phyloP scores from a whole-genome alignment of 1,140 invertebrate genomes.

The Pectinophora gossypiella region DNA sequence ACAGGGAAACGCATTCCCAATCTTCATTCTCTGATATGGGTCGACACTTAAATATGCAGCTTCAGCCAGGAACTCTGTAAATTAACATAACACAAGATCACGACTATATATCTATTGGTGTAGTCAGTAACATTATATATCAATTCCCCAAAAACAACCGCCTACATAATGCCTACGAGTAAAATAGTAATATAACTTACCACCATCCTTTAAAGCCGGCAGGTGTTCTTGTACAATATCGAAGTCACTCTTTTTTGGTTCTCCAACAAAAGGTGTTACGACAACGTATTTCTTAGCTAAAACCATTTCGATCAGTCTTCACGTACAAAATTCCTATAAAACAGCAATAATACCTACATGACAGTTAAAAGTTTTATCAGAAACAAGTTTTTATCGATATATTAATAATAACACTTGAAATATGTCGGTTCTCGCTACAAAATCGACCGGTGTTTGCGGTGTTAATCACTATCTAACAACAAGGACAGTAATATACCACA shows the following conservation, averaged over 20 bases:
- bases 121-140: background rate
- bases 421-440: too few relatives aligned
- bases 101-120: too few relatives aligned
- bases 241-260: slow-evolving; percentile 70
- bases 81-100: background rate
- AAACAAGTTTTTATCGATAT: too few relatives aligned
- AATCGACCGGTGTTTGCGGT: too few relatives aligned
- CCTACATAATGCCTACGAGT: background rate
- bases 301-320: too few relatives aligned
- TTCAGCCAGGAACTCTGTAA: slow-evolving; percentile 65
- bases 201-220: slow-evolving; percentile 56
- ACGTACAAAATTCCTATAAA: too few relatives aligned
- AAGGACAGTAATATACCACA: too few relatives aligned
- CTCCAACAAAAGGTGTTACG: slow-evolving; percentile 58
- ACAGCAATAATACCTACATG: too few relatives aligned
- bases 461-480: too few relatives aligned
- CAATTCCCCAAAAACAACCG: background rate
- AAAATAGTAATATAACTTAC: slow-evolving; percentile 28
- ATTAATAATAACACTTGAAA: too few relatives aligned
- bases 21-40: slow-evolving; percentile 64
- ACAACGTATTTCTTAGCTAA: slow-evolving; percentile 63
- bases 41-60: slow-evolving; percentile 67
- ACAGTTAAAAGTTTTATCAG: too few relatives aligned
- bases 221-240: slow-evolving; percentile 64
- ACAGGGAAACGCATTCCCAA: slow-evolving; percentile 23